Base-by-base conservation (phyloP, 1,140 invertebrate genomes). In the Patella vulgata region DNA sequence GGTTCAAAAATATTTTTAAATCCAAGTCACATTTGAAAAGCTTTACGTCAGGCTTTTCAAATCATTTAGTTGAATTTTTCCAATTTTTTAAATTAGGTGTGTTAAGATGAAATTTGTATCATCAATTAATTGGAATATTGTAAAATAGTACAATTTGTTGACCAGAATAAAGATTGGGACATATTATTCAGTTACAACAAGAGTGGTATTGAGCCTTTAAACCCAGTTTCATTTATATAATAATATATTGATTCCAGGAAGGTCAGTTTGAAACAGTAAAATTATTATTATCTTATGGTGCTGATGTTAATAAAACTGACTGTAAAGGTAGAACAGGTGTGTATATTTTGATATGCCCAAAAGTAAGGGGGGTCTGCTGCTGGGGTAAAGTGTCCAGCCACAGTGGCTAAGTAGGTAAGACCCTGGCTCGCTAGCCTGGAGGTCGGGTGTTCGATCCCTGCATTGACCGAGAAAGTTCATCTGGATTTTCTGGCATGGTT, bases 301-400 rank as follows among this genome's bases (percentile, higher is more conserved):
- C 61, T 33, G 51, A 70, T 59, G 40, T 61, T 5, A 59, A 63
- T 31, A 27, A 30, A 2, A 53, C 33, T 4, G 71, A 73, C 50
- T 17, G 40, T n/a, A 73, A 65, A 25, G 68, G 62, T 6, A 64
- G 71, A 56, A 68, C 67, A 65, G 67, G 71, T 72, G 36, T 14
- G 56, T 48, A 52, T 60, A 54, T 42, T 21, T 31, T 25, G n/a
- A 48, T 58, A 31, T 46, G 46, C 46, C n/a, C 46, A 46, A n/a
- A 46, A 14, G 25, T 47, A 46, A 19, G 21, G 27, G 33, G 36
- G 30, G 28, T 11, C 14, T 30, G 17, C 44, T 27, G 36, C 28
- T 44, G 36, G n/a, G n/a, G n/a, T n/a, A n/a, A n/a, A n/a, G n/a
- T n/a, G n/a, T n/a, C n/a, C n/a, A n/a, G n/a, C n/a, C n/a, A n/a